Conservation (phyloP, 2,113 vertebrate species). For the Chloebia gouldiae region DNA sequence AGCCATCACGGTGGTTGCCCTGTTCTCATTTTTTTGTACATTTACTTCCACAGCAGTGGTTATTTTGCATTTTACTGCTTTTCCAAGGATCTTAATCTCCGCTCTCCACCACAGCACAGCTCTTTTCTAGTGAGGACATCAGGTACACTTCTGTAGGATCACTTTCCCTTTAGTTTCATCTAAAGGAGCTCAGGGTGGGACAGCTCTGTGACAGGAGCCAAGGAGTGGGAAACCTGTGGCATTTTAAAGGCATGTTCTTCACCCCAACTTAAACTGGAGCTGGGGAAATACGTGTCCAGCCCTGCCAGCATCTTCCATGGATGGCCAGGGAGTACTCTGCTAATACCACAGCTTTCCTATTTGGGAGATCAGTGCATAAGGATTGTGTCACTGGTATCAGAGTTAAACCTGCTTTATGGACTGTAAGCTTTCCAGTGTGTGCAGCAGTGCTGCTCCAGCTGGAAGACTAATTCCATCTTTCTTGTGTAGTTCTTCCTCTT, state of each 20-base stretch:
- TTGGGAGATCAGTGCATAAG: not conserved
- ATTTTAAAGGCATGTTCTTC: not conserved
- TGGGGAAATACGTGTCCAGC: fast-evolving
- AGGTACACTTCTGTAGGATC: not conserved
- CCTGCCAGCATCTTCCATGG: not conserved
- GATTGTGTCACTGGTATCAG: not conserved
- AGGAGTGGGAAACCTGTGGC: not conserved
- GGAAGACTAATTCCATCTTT: not conserved
- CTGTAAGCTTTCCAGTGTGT: not conserved
- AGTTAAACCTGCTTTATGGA: not conserved
- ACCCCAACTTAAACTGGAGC: not conserved
- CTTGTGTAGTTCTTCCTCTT: not conserved
- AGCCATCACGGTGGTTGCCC: not conserved
- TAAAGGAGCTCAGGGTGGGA: not conserved
- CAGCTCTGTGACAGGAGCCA: not conserved
- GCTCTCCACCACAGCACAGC: not conserved
- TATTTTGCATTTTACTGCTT: not conserved
- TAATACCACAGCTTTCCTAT: not conserved
- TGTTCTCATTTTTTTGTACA: not conserved
- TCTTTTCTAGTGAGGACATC: not conserved
- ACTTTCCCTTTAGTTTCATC: not conserved
- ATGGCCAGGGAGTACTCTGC: not conserved
- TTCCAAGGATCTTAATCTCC: not conserved
- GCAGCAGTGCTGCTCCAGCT: not conserved
- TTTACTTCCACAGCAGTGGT: not conserved